Base-by-base conservation (phyloP, 2,797 vertebrate species). In the Xerus rutilus region DNA sequence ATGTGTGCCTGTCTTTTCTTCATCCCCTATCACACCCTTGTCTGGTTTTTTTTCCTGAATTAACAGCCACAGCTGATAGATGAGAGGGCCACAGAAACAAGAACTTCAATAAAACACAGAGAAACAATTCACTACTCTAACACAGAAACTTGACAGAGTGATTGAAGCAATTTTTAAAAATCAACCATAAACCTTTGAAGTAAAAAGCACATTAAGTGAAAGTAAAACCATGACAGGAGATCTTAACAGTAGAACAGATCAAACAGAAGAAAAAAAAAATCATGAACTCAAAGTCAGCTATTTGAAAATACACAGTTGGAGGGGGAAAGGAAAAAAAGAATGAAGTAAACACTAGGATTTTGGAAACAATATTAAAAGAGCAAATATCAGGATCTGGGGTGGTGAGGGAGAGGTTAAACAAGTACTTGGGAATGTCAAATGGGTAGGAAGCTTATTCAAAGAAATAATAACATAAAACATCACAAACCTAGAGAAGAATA, bases 231-330 rank as follows among this genome's bases (percentile, higher is more conserved):
- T 45, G 28, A 28, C 18, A 64, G 39, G 23, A 64, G 39, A 9
- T 59, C 30, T 84, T 57, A 20, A 57, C 54, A 57, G 20, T 20
- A 77, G 59, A 72, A 67, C 3, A 85, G 62, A 85, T 85, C 47
- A 92, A 85, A 85, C 43, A 74, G 47, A 76, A 92, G 59, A 57
- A 62, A 25, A 92, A 73, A 84, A 52, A 83, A 74, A 49, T 73
- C 49, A n/a, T 32, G 11, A 49, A 47, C 78, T 57, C 70, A 43
- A 77, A 73, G 8, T 45, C 39, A 65, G 17, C 59, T 85, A 76
- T 1, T 45, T 67, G 59, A 92, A 92, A 67, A 77, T 74, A 74
- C 18, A 85, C 57, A 92, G 47, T 76, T 12, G 83, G 70, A 70
- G 32, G 35, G 43, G 20, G n/a, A 6, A n/a, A 54, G 21, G 14